These are phyloP conservation scores for Lasaia peninsularis DNA, from an alignment of 1,140 invertebrate genomes.

Conservation along the genomic window DNA sequence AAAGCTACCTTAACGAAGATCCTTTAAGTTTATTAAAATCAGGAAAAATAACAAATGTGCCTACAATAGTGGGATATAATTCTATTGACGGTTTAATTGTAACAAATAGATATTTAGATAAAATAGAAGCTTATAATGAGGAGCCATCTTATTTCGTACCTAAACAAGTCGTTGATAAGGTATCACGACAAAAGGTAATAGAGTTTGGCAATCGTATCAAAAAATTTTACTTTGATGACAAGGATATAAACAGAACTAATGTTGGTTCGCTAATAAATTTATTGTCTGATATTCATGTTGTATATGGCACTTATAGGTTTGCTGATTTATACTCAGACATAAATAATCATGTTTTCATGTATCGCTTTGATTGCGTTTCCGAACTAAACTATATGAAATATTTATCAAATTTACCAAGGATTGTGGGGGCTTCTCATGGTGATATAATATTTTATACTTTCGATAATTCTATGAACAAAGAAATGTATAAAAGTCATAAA, in stretches of 20 bases:
- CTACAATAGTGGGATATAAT: constrained; percentile 79
- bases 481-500: constrained; percentile 41
- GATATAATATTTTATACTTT: constrained; percentile 81
- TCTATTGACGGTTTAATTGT: constrained; percentile 76
- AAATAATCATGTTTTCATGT: constrained; percentile 62
- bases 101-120: constrained; percentile 34
- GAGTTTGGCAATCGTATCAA: constrained; percentile 54
- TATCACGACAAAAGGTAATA: constrained; percentile 30
- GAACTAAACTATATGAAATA: constrained; percentile 51
- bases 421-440: constrained; percentile 77
- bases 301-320: constrained; percentile 59
- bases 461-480: constrained; percentile 58
- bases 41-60: constrained; percentile 74
- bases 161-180: constrained; percentile 29
- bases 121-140: constrained; percentile 37
- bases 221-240: constrained; percentile 67
- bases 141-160: constrained; percentile 52
- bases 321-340: constrained; percentile 36
- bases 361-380: constrained; percentile 66
- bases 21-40: constrained; percentile 46
- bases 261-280: constrained; percentile 45
- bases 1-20: constrained; percentile 48
- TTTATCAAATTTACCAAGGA: constrained; percentile 23
- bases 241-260: constrained; percentile 47
- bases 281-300: constrained; percentile 62